A percentile compares a stretch with the other conserved stretches of the same genome.
Evolutionary conservation across 1,140 invertebrate species (phyloP).

Genomic region (Centruroides sculpturatus): DNA sequence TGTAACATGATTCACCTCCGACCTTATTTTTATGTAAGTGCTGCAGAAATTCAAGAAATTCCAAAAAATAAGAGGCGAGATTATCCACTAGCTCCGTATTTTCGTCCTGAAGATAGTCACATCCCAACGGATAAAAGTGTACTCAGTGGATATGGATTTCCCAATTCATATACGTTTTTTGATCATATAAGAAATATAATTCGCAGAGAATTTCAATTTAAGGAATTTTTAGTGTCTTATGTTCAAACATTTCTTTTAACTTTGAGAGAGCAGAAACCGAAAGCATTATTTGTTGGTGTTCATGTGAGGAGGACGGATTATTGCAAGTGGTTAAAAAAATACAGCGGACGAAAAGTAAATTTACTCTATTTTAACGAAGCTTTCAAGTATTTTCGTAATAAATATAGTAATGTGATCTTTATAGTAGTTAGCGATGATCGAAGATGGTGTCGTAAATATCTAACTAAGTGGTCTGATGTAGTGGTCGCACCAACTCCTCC

Average conservation of each 20-base stretch:
- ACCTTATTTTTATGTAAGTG: background rate
- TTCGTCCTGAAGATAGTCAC: too few relatives aligned
- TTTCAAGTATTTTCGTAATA: conserved; percentile 39
- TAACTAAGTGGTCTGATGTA: conserved; percentile 22
- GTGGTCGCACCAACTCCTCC: background rate
- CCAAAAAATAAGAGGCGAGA: too few relatives aligned
- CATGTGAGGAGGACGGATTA: conserved; percentile 47
- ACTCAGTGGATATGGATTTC: too few relatives aligned
- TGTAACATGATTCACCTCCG: background rate
- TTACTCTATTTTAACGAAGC: conserved; percentile 38
- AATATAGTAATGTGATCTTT: conserved; percentile 35
- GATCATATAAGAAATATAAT: too few relatives aligned
- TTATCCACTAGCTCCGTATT: too few relatives aligned
- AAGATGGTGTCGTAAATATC: conserved; percentile 36
- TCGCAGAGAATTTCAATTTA: too few relatives aligned
- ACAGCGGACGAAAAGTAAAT: conserved; percentile 34
- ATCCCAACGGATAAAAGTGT: too few relatives aligned
- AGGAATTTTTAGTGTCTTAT: too few relatives aligned
- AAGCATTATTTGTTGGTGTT: conserved; percentile 34
- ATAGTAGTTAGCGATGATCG: conserved; percentile 46
- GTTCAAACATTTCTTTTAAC: too few relatives aligned
- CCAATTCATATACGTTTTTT: too few relatives aligned
- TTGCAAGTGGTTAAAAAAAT: conserved; percentile 35
- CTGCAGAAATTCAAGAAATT: background rate
- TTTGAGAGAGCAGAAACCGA: too few relatives aligned